Percentiles rank a stretch among this genome's conserved stretches.
phyloP scores from a whole-genome alignment of 2,888 invertebrate species.

The Coecobrya sp. region DNA sequence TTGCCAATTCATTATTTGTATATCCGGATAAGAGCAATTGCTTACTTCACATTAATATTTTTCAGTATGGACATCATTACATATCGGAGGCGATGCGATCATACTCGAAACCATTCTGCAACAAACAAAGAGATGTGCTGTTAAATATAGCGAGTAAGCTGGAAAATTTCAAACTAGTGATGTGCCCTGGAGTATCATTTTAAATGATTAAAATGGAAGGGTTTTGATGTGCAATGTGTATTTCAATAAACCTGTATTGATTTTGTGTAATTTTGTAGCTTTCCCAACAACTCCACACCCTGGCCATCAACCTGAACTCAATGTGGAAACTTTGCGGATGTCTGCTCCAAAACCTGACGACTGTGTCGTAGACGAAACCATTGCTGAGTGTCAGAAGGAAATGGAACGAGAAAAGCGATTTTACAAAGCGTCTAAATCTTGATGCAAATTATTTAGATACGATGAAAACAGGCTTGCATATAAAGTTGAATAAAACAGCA shows the following conservation, averaged over 20 bases:
- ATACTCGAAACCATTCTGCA: slow-evolving; percentile 80
- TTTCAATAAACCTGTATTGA: neutral
- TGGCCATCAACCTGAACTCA: slow-evolving; percentile 84
- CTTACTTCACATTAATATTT: neutral
- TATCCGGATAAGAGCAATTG: too few relatives aligned
- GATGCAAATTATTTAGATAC: neutral
- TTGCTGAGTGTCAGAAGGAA: slow-evolving; percentile 57
- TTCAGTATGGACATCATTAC: slow-evolving; percentile 82
- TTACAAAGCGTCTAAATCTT: slow-evolving; percentile 56
- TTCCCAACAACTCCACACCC: slow-evolving; percentile 81
- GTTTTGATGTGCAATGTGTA: neutral
- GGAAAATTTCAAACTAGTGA: too few relatives aligned
- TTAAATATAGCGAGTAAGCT: slow-evolving; percentile 80
- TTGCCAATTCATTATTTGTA: neutral
- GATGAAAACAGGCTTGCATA: too few relatives aligned
- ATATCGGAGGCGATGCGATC: slow-evolving; percentile 74
- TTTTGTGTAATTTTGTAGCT: slow-evolving; percentile 39
- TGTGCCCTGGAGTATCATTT: too few relatives aligned
- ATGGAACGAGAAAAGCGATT: slow-evolving; percentile 70
- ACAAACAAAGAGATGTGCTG: slow-evolving; percentile 79
- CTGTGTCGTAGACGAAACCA: slow-evolving; percentile 71
- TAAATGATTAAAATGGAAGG: neutral
- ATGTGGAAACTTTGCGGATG: slow-evolving; percentile 76
- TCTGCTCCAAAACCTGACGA: slow-evolving; percentile 79
- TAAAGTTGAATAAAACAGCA: too few relatives aligned